phyloP scores from a whole-genome alignment of 2,888 invertebrate species.

The Omphaloscelis lunosa region DNA sequence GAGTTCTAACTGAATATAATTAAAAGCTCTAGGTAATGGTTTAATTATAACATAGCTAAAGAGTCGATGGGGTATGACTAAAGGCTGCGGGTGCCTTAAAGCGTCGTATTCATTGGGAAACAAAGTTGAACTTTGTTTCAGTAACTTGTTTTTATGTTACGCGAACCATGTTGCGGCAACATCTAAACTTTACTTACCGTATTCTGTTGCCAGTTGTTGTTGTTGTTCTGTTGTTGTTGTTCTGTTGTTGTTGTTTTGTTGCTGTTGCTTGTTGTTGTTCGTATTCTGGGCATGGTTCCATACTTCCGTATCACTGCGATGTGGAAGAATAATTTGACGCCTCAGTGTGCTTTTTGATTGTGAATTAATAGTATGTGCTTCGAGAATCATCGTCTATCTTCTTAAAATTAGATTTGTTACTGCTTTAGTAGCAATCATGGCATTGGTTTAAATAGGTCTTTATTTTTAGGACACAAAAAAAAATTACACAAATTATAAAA shows the following conservation, averaged over 20 bases:
- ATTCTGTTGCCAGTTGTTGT: neutral
- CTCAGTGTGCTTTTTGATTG: neutral
- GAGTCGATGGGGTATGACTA: constrained; percentile 9
- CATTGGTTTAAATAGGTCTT: too few species aligned
- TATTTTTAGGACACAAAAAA: too few species aligned
- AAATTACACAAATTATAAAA: too few species aligned
- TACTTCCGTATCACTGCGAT: too few species aligned
- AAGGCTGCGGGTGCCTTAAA: neutral
- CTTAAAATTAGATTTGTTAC: too few species aligned
- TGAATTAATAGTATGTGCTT: neutral
- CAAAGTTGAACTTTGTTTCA: neutral
- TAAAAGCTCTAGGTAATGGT: neutral
- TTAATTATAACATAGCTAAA: constrained; percentile 8
- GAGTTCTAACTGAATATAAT: constrained; percentile 8
- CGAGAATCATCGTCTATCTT: neutral
- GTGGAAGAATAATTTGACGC: too few species aligned
- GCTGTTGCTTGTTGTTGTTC: too few species aligned
- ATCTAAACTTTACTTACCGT: neutral
- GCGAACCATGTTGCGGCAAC: neutral
- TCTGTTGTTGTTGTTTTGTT: too few species aligned
- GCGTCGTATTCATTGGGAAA: neutral
- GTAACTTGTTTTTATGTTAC: neutral
- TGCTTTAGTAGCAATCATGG: too few species aligned
- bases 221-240: too few species aligned
- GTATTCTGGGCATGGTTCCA: too few species aligned